phyloP scores from a whole-genome alignment of 2,888 invertebrate genomes.

The Rhingia campestris region DNA sequence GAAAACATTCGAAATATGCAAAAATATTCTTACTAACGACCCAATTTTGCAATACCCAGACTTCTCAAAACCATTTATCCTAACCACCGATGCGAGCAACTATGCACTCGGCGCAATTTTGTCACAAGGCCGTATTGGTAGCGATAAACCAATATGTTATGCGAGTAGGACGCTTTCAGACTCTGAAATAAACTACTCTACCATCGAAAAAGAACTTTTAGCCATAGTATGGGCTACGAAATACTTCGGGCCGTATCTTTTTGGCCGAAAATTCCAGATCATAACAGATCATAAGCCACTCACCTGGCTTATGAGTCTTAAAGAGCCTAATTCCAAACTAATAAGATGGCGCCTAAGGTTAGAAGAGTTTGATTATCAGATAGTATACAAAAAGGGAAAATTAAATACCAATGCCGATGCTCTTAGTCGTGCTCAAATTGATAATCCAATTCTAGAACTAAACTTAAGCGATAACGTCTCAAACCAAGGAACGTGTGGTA shows the following conservation, averaged over 20 bases:
- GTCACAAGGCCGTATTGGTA: constrained; percentile 76
- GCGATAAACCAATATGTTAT: constrained; percentile 75
- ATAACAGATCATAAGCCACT: constrained; percentile 74
- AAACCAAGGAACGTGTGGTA: constrained; percentile 26
- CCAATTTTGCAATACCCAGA: no score
- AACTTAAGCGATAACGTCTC: constrained; percentile 16
- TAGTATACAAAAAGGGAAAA: constrained; percentile 53
- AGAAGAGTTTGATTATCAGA: constrained; percentile 58
- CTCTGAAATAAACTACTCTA: constrained; percentile 75
- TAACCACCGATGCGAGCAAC: constrained; percentile 8
- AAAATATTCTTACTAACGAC: no score
- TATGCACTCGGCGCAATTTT: constrained; percentile 76
- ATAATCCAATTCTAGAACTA: constrained; percentile 12
- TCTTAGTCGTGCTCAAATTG: constrained; percentile 47
- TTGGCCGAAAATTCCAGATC: constrained; percentile 8
- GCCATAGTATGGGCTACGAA: constrained; percentile 20
- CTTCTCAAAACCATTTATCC: no score
- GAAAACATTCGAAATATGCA: no score
- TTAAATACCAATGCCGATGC: constrained; percentile 21
- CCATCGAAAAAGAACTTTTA: constrained; percentile 69
- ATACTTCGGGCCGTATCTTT: no score
- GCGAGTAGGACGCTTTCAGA: constrained; percentile 71
- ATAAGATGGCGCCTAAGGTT: constrained; percentile 57
- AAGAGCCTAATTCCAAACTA: constrained; percentile 45
- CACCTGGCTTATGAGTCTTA: constrained; percentile 46